phyloP scores from a whole-genome alignment of 2,797 vertebrate species.

The Emydoidea blandingii region DNA sequence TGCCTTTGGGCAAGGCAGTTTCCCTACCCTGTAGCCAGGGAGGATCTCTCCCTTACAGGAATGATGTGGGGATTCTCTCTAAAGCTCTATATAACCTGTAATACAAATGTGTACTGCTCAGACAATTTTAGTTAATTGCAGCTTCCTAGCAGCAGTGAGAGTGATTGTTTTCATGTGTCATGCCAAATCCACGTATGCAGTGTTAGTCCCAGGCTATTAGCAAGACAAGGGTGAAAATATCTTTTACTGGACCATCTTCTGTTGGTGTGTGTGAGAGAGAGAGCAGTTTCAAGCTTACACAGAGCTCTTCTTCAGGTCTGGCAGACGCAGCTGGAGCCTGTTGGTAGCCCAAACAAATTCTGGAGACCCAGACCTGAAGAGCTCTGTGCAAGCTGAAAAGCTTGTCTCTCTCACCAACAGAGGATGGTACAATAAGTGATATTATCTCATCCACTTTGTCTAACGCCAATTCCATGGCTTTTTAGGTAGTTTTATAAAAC shows the following conservation, averaged over 20 bases:
- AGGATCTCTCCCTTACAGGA: accelerated
- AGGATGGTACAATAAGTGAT: neutral
- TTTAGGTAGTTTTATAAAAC: no score
- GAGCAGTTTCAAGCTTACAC: neutral
- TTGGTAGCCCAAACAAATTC: neutral
- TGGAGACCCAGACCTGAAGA: neutral
- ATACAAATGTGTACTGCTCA: neutral
- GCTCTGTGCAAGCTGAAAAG: neutral
- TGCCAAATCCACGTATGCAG: no score
- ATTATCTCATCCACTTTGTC: neutral
- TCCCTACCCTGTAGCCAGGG: accelerated
- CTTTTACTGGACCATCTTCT: neutral
- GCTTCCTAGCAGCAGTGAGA: neutral
- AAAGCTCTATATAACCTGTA: accelerated
- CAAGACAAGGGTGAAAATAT: no score
- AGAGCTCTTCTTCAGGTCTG: neutral
- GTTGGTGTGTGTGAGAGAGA: neutral
- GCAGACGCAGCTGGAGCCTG: neutral
- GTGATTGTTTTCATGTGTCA: neutral
- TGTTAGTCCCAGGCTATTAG: neutral
- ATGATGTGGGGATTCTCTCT: neutral
- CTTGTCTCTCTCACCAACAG: neutral
- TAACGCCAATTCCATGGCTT: neutral
- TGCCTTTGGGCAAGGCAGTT: no score
- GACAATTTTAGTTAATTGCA: neutral